Percentiles rank a stretch among this genome's conserved stretches.
phyloP scores from a whole-genome alignment of 2,797 vertebrate species.

The Sebastes hubbsi region DNA sequence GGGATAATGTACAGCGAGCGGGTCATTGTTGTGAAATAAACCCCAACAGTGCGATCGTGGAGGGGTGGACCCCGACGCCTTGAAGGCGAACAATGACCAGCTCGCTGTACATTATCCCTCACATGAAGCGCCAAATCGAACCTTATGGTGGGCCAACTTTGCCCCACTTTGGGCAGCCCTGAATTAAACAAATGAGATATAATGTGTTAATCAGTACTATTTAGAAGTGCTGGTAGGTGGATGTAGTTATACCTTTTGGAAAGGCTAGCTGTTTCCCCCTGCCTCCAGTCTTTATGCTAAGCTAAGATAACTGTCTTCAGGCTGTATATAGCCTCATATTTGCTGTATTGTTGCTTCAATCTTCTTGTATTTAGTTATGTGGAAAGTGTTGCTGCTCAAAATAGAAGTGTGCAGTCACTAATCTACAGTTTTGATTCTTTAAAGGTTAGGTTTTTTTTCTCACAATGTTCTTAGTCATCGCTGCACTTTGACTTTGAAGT shows the following conservation, averaged over 20 bases:
- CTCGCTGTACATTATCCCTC: too few species aligned
- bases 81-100: too few species aligned
- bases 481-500: not conserved
- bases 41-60: too few species aligned
- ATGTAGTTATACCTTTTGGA: not conserved
- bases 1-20: too few species aligned
- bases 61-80: fast-evolving
- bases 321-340: not conserved
- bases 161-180: not conserved
- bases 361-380: not conserved
- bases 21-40: too few species aligned
- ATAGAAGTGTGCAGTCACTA: not conserved
- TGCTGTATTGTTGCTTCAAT: not conserved
- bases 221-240: not conserved
- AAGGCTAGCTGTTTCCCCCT: not conserved
- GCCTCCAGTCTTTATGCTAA: not conserved
- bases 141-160: not conserved
- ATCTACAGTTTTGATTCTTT: not conserved
- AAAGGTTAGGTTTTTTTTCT: not conserved
- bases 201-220: not conserved
- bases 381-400: not conserved
- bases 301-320: not conserved
- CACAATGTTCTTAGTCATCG: not conserved
- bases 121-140: not conserved
- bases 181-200: not conserved